Conservation (phyloP, 2,797 vertebrate species). For the Sciurus vulgaris region DNA sequence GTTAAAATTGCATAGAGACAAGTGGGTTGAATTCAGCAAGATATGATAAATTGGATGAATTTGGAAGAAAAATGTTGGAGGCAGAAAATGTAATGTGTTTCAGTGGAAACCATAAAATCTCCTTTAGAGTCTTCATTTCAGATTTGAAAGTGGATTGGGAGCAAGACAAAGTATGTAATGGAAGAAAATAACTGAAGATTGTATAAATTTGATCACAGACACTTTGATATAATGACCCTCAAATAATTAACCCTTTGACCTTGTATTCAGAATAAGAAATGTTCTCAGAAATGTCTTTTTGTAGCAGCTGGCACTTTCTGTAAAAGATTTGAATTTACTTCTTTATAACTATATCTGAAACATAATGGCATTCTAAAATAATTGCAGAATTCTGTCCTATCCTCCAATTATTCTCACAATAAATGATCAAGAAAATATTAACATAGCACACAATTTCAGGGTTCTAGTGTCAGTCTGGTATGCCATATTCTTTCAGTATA, state of each 20-base stretch:
- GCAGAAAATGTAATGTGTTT: conserved; percentile 71
- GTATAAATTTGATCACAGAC: conserved; percentile 58
- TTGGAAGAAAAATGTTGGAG: conserved; percentile 72
- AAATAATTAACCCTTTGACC: conserved; percentile 66
- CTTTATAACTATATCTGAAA: conserved; percentile 15
- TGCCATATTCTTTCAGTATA: background rate
- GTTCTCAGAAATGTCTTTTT: conserved; percentile 68
- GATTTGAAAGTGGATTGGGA: conserved; percentile 59
- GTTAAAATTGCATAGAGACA: conserved; percentile 51
- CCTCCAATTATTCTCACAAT: background rate
- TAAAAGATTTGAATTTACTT: conserved; percentile 57
- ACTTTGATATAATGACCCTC: conserved; percentile 63
- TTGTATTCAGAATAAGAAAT: conserved; percentile 56
- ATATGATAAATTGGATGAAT: conserved; percentile 65
- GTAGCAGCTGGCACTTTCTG: background rate
- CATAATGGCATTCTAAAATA: conserved; percentile 27
- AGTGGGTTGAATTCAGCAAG: conserved; percentile 66
- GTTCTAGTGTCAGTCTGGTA: background rate
- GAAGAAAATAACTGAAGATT: conserved; percentile 66
- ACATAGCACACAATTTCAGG: background rate
- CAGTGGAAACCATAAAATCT: conserved; percentile 70
- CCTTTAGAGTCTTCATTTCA: conserved; percentile 64
- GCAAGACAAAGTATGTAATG: conserved; percentile 62
- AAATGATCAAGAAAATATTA: conserved; percentile 18
- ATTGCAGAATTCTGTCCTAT: background rate